Evolutionary conservation across 2,113 vertebrate genomes (phyloP), one percentile per base, ranked within the genome.

Genomic region (Phrynocephalus versicolor): DNA sequence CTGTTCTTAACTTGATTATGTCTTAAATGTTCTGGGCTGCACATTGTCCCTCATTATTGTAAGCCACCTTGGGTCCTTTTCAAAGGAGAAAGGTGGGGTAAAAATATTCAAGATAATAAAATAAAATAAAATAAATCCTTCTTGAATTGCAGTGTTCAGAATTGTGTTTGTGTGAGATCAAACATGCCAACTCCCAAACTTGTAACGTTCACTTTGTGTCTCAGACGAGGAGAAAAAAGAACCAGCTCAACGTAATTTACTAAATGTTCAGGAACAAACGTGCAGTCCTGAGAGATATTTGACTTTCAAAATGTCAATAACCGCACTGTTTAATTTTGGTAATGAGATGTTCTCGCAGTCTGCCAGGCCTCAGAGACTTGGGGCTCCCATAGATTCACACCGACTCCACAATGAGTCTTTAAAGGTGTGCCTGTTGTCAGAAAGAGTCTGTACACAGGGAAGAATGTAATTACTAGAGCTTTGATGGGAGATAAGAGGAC

Each of bases 281-380:
- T 12, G 13, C 73, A 41, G n/a, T 5, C 39, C 86, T 74, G 69
- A 18, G 58, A 79, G 35, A 3, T 30, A 58, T 84, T 88, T 90
- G 0, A 85, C 57, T 89, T 72, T 5, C n/a, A 88, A 62, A 7
- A 18, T 84, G 25, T 89, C n/a, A 78, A n/a, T 74, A 80, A 78
- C n/a, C 35, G n/a, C 9, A 18, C 0, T 2, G 35, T 74, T 85
- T 83, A 35, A 78, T 85, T 85, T 86, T 9, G 41, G 89, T 90
- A 73, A 81, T 72, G 51, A 85, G 83, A 65, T 15, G 14, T 78
- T 88, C 45, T 67, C 72, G 79, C 74, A 15, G 9, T 60, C 77
- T 83, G 10, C 58, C 67, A 12, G 30, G 23, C 55, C 80, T 70
- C 75, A 13, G 33, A 78, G 15, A 65, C 57, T 64, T 65, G 83